Evolutionary conservation across 2,888 invertebrate species (phyloP), one percentile per base, ranked within the genome.

Genomic region (Scaeva pyrastri): DNA sequence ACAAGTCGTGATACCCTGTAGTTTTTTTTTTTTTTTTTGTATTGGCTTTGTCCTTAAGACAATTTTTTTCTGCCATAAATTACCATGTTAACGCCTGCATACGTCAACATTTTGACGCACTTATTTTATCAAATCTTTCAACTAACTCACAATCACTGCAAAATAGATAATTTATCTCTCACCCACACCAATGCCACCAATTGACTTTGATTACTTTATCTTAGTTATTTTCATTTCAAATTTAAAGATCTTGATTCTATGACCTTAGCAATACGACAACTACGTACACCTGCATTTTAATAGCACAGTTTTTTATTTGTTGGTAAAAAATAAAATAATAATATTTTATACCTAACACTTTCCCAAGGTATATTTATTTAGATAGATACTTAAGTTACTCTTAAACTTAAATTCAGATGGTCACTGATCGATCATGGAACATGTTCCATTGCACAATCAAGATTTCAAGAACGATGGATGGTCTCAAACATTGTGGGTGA

Each of bases 401-500:
- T n/a, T 4, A 1, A 0, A 52, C 12, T 1, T 19, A 11, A 1
- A 21, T 11, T 2, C 1, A 4, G 21, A 50, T 1, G 19, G 3
- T 10, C 1, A 12, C 2, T 21, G 41, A 60, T 39, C 14, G 11
- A 68, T 8, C 43, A 66, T 26, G 48, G 45, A 75, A 41, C 48
- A 70, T 56, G 5, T 31, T 12, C 26, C 45, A 19, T 48, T 39
- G 14, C 14, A 64, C 31, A 48, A 64, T 71, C 10, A 43, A 19
- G 71, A 75, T 76, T 71, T 81, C 76, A 76, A 81, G 76, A 76
- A 56, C 58, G 76, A 81, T 76, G 75, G 36, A 52, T 64, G 64
- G 31, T 43, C 31, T n/a, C 41, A 71, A 60, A 66, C 76, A 81
- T 76, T 81, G 76, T 85, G 85, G 85, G 81, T 81, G 81, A 85